Conservation (phyloP, 2,888 invertebrate genomes). For the Platerodrilus igneus region DNA sequence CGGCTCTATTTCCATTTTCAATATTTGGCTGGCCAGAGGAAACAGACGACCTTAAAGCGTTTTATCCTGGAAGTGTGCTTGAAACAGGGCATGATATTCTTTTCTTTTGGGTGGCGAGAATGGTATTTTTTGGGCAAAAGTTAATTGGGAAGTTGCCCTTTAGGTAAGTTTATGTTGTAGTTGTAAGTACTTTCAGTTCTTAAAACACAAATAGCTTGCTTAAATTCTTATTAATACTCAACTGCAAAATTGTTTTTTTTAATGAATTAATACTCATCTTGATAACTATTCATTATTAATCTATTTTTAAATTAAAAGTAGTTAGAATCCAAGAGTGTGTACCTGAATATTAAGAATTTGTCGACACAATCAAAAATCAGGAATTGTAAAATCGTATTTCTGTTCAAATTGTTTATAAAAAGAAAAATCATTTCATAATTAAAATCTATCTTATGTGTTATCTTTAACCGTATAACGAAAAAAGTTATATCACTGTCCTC, state of each 20-base stretch:
- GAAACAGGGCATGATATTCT: conserved; percentile 97
- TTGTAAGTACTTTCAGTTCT: not conserved
- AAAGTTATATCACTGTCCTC: no score
- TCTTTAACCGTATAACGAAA: no score
- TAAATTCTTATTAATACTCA: conserved; percentile 1
- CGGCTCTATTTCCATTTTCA: conserved; percentile 86
- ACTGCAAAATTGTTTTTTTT: conserved; percentile 2
- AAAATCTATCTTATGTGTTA: no score
- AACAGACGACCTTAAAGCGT: conserved; percentile 55
- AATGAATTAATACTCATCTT: not conserved
- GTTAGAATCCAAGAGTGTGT: no score
- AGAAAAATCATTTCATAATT: no score
- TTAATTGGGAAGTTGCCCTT: conserved; percentile 77
- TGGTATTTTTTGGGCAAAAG: conserved; percentile 86
- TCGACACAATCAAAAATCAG: no score
- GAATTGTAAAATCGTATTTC: no score
- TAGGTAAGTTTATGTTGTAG: conserved; percentile 41
- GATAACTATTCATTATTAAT: not conserved
- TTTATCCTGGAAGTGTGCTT: conserved; percentile 81
- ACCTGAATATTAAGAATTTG: no score
- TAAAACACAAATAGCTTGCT: conserved; percentile 11
- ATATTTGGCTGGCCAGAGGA: conserved; percentile 83
- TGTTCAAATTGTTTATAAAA: no score
- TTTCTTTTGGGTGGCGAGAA: conserved; percentile 96
- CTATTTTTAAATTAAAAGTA: not conserved